Percentiles rank a stretch among this genome's conserved stretches.
Evolutionary conservation across 2,113 vertebrate species (phyloP).

Genomic region (Arizona elegans): DNA sequence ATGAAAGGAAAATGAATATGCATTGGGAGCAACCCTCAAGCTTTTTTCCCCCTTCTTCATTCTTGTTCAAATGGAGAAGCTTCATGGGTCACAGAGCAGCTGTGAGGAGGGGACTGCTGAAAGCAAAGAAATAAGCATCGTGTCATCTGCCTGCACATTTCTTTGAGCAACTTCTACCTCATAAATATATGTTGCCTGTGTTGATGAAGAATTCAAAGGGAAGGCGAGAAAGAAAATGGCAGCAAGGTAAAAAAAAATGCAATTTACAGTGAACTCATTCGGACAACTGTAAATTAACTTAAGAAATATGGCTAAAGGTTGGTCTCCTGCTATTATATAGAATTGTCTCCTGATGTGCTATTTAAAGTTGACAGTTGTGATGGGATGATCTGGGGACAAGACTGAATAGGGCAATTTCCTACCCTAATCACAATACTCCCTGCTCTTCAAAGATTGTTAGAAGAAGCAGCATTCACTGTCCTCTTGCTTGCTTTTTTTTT

Average conservation of each 20-base stretch:
- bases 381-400: neutral
- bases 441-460: neutral
- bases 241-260: neutral
- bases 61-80: conserved; percentile 20
- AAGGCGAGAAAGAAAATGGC: neutral
- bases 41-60: no score
- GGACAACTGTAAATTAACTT: conserved; percentile 25
- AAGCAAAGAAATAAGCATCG: conserved; percentile 10
- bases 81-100: conserved; percentile 1
- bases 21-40: conserved; percentile 10
- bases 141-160: neutral
- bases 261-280: conserved; percentile 20
- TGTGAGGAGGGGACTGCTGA: neutral
- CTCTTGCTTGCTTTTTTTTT: neutral
- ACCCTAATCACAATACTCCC: neutral
- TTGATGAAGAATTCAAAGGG: conserved; percentile 10
- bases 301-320: neutral
- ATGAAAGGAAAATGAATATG: conserved; percentile 8
- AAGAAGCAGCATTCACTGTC: neutral
- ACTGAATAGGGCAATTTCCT: neutral
- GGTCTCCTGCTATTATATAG: neutral
- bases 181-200: neutral
- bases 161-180: neutral
- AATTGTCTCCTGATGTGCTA: neutral
- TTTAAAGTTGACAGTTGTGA: neutral